Evolutionary conservation across 2,113 vertebrate species (phyloP), one percentile per base, ranked within the genome.

Genomic region (Muntiacus reevesi): DNA sequence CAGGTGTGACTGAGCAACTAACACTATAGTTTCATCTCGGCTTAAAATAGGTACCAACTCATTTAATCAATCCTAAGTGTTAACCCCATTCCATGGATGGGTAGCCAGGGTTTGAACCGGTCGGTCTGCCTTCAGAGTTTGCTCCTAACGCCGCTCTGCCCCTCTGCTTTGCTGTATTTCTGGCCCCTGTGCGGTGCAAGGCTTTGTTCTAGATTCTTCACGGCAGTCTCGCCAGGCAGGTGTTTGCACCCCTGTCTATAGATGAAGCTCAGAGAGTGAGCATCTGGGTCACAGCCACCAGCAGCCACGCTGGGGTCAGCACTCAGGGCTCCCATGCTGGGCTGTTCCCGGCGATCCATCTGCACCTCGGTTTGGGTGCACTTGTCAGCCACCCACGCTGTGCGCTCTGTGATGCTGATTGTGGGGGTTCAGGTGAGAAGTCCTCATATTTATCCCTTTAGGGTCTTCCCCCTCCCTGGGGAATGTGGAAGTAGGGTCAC

Each of bases 281-380:
- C n/a, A n/a, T 0, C 54, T 79, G 62, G 19, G 40, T 85, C 82
- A 76, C 50, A 14, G 50, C 21, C 12, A 11, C n/a, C 54, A 28
- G 83, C 0, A 12, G 43, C 43, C 59, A 6, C 0, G 2, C 27
- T 7, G 23, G 76, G 50, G 0, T 5, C 7, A 3, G 59, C 45
- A 3, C 25, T 50, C 5, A 10, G 81, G 64, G 43, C 67, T 57
- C 7, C 67, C 1, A 0, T 4, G 12, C 33, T 3, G 7, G 40
- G 43, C 17, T 83, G 12, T 21, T 4, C n/a, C 50, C 40, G 7
- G 86, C 15, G 19, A 13, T 3, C 36, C 5, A 0, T 15, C 50
- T 1, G 0, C 15, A 0, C 9, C 0, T 0, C n/a, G 1, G 28
- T 43, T 12, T 12, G 21, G 13, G 33, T 8, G 57, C 36, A 4